Conservation (phyloP, 2,888 invertebrate species). For the Drosophila melanosoma region DNA sequence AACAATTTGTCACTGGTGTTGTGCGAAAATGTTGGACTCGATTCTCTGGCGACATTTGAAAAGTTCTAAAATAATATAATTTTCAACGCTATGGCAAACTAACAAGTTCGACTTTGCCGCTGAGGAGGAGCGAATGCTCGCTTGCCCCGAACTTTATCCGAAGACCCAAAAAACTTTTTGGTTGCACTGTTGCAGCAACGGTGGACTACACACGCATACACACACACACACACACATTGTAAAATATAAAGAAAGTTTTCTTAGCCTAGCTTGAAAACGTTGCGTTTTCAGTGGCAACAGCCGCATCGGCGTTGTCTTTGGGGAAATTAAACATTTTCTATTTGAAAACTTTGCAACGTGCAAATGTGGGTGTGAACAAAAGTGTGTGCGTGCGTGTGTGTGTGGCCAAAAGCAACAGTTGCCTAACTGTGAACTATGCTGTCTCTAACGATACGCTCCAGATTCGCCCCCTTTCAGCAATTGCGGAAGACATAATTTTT, state of each 20-base stretch:
- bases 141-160: slow-evolving; percentile 44
- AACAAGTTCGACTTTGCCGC: slow-evolving; percentile 72
- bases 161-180: slow-evolving; percentile 59
- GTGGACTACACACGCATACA: slow-evolving; percentile 16
- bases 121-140: slow-evolving; percentile 28
- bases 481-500: slow-evolving; percentile 72
- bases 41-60: slow-evolving; percentile 78
- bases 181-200: slow-evolving; percentile 69
- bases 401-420: slow-evolving; percentile 65
- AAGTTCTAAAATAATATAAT: slow-evolving; percentile 79
- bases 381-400: slow-evolving; percentile 13
- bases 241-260: slow-evolving; percentile 69
- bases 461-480: slow-evolving; percentile 55
- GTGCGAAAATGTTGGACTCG: slow-evolving; percentile 55
- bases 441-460: slow-evolving; percentile 9
- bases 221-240: slow-evolving; percentile 41
- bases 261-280: slow-evolving; percentile 64
- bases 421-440: slow-evolving; percentile 56
- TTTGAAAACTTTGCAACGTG: slow-evolving; percentile 72
- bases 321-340: slow-evolving; percentile 83
- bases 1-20: slow-evolving; percentile 64
- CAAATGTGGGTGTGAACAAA: slow-evolving; percentile 35
- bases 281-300: slow-evolving; percentile 57
- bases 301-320: slow-evolving; percentile 73
- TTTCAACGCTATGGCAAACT: slow-evolving; percentile 76